Percentiles rank a stretch among this genome's conserved stretches.
These are phyloP conservation scores for Beroe forskalii DNA, from an alignment of 37 sponge, comb jelly and placozoan species.

Conservation along the genomic window DNA sequence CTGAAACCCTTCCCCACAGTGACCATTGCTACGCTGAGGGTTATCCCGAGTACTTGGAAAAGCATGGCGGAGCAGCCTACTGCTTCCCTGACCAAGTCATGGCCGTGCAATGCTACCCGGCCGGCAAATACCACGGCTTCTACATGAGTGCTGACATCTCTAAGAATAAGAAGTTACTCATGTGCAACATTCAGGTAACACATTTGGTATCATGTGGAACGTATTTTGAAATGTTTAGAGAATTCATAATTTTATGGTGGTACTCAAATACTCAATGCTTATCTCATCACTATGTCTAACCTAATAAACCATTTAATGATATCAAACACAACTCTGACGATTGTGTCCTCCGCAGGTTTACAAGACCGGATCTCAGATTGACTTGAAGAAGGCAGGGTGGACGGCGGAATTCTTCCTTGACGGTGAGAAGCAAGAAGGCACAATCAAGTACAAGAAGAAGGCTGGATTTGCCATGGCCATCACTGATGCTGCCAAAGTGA, in stretches of 20 bases:
- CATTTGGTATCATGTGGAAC: too few species aligned
- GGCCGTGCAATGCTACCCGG: background rate
- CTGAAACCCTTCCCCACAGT: background rate
- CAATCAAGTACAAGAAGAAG: background rate
- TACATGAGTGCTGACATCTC: background rate
- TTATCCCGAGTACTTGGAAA: background rate
- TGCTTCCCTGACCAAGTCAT: background rate
- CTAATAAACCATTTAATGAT: too few species aligned
- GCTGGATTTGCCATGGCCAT: background rate
- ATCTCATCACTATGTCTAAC: too few species aligned
- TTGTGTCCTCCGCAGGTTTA: background rate
- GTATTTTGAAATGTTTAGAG: too few species aligned
- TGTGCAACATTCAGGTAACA: background rate
- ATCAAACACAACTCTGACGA: too few species aligned
- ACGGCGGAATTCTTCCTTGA: background rate
- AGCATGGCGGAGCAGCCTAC: background rate
- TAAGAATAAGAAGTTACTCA: background rate
- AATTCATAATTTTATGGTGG: too few species aligned
- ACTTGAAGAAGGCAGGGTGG: background rate
- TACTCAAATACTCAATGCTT: too few species aligned
- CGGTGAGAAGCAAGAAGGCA: background rate
- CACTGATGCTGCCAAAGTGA: too few species aligned
- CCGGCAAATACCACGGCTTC: background rate
- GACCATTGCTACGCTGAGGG: background rate
- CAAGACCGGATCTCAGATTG: background rate